These are phyloP conservation scores for Boleophthalmus pectinirostris DNA, from an alignment of 2,113 vertebrate genomes.

Conservation along the genomic window DNA sequence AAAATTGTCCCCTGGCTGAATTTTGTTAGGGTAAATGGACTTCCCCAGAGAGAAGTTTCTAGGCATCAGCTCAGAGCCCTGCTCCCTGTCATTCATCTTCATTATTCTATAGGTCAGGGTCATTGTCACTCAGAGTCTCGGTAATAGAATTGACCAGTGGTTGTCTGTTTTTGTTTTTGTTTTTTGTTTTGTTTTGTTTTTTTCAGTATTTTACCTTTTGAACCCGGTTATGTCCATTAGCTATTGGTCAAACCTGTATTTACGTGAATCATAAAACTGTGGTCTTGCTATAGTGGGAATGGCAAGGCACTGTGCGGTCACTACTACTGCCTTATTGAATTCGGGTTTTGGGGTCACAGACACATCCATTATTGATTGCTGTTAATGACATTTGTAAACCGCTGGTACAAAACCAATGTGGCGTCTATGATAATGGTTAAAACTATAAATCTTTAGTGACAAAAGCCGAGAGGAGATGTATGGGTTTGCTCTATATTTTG, in stretches of 20 bases:
- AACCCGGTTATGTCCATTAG: slow-evolving; percentile 8
- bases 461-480: slow-evolving; percentile 7
- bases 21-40: slow-evolving; percentile 26
- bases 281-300: not conserved
- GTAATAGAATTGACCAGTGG: slow-evolving; percentile 42
- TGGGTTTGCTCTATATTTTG: not conserved
- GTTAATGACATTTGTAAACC: slow-evolving; percentile 32
- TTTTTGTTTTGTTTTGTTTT: not conserved
- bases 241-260: slow-evolving; percentile 3
- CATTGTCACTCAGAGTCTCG: slow-evolving; percentile 39
- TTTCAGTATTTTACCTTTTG: slow-evolving; percentile 13
- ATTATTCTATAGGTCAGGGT: slow-evolving; percentile 48
- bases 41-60: slow-evolving; percentile 46
- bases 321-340: slow-evolving; percentile 36
- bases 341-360: slow-evolving; percentile 58
- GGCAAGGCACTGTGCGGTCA: slow-evolving; percentile 16
- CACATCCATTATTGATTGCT: slow-evolving; percentile 46
- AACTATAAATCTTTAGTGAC: not conserved
- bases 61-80: slow-evolving; percentile 11
- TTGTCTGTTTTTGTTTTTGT: slow-evolving; percentile 20
- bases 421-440: not conserved
- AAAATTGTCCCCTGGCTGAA: slow-evolving; percentile 3
- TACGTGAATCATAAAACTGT: not conserved
- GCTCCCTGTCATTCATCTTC: slow-evolving; percentile 50
- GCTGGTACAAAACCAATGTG: not conserved